These are phyloP conservation scores for Eulimnadia texana DNA, from an alignment of 1,140 invertebrate species.

Conservation along the genomic window DNA sequence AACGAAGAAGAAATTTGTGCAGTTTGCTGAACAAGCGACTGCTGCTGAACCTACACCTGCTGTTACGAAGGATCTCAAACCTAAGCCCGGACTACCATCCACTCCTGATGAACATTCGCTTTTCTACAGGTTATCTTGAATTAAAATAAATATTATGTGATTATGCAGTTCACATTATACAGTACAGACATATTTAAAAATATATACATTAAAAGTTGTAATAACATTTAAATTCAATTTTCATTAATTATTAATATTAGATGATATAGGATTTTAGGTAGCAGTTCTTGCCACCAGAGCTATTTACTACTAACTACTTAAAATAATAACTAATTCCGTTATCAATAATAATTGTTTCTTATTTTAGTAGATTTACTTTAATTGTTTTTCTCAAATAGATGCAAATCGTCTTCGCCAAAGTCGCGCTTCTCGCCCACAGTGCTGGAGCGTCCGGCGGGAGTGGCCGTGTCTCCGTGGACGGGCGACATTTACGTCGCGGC, in stretches of 20 bases:
- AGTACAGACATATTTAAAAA: not conserved
- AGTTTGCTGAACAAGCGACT: not conserved
- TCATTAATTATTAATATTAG: too few species aligned
- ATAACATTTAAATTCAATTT: too few species aligned
- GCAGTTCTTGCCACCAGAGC: too few species aligned
- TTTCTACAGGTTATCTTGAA: slow-evolving; percentile 4
- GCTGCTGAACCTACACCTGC: not conserved
- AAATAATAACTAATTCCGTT: not conserved
- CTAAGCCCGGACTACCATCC: not conserved
- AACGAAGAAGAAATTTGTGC: not conserved
- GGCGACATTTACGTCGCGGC: slow-evolving; percentile 38
- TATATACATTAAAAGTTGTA: not conserved
- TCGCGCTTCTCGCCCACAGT: slow-evolving; percentile 15
- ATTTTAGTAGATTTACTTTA: not conserved
- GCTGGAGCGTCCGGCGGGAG: slow-evolving; percentile 37
- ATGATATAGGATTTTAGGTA: too few species aligned
- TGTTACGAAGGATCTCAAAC: not conserved
- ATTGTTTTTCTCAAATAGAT: slow-evolving; percentile 14
- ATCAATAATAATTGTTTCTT: not conserved
- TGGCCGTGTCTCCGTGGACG: slow-evolving; percentile 40
- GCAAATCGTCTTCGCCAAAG: slow-evolving; percentile 14
- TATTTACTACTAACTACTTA: too few species aligned
- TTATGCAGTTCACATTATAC: not conserved
- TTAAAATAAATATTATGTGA: not conserved
- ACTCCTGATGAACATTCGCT: slow-evolving; percentile 4